Evolutionary conservation across 2,888 invertebrate genomes (phyloP).

Genomic region (Sinopyrophorus schimmeli): DNA sequence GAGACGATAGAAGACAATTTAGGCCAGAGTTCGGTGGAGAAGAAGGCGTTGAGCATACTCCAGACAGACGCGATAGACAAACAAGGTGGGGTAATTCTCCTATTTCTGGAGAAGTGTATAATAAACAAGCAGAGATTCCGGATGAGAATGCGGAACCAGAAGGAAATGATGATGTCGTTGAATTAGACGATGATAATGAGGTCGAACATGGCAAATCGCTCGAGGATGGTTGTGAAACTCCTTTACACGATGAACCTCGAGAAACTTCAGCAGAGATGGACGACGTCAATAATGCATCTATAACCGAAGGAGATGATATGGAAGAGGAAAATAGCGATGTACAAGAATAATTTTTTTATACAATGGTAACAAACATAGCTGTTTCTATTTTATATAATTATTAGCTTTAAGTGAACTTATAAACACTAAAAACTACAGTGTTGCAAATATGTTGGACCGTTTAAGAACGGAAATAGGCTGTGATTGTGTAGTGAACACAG

Average conservation of each 20-base stretch:
- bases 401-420: slow-evolving; percentile 26
- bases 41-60: slow-evolving; percentile 11
- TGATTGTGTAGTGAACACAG: slow-evolving; percentile 55
- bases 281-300: too few species aligned
- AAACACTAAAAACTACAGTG: slow-evolving; percentile 30
- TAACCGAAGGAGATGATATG: slow-evolving; percentile 12
- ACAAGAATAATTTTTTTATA: slow-evolving; percentile 10
- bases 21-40: slow-evolving; percentile 30
- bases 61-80: slow-evolving; percentile 29
- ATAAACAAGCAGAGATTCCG: too few species aligned
- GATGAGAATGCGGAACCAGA: too few species aligned
- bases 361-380: slow-evolving; percentile 10
- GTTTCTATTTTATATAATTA: slow-evolving; percentile 24
- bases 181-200: too few species aligned
- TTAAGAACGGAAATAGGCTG: slow-evolving; percentile 44
- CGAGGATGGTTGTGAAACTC: slow-evolving; percentile 44
- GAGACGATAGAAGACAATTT: slow-evolving; percentile 37
- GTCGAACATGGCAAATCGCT: slow-evolving; percentile 27
- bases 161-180: too few species aligned
- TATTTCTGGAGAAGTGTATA: slow-evolving; percentile 16
- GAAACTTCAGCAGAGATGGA: slow-evolving; percentile 14
- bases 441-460: slow-evolving; percentile 43
- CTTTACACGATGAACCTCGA: slow-evolving; percentile 41
- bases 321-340: slow-evolving; percentile 6
- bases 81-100: slow-evolving; percentile 44